Evolutionary conservation across 1,140 invertebrate genomes (phyloP), one percentile per base, ranked within the genome.

Genomic region (Trypoxylus dichotomus): DNA sequence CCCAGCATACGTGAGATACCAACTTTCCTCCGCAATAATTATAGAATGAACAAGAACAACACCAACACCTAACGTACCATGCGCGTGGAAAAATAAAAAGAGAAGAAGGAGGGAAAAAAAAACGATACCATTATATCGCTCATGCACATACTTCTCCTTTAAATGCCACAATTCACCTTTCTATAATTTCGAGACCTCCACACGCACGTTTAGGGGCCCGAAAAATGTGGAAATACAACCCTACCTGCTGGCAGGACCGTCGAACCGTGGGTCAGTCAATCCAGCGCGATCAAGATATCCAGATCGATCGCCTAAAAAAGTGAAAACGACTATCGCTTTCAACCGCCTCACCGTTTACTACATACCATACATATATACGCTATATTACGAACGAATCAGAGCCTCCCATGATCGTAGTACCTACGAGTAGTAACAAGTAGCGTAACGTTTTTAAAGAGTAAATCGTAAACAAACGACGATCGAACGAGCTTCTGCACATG

Each of bases 151-250:
- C 6, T 58, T 19, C 47, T 21, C 47, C 15, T 19, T 21, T 21
- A 58, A 13, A 58, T 5, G 47, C 47, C 27, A 19, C 47, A 27
- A 29, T 68, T 24, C 60, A 15, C 60, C 60, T 68, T 68, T 68
- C 60, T 68, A 68, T 24, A 54, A 54, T 54, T 54, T 68, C 24
- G 11, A 29, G 60, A 27, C 60, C 60, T 68, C 60, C 60, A 68
- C 60, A 68, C 13, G 47, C 19, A 68, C 21, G 60, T 68, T 68
- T 29, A 6, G 47, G 47, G 47, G 47, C 47, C 47, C 19, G 47
- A 68, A 68, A 68, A 68, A 68, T 68, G 60, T 68, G 60, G 60
- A 68, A 68, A 24, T 68, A 68, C 24, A 19, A 68, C 60, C 60
- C 60, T 68, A 68, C 60, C 11, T 68, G 60, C 60, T 68, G 7